These are phyloP conservation scores for Hypomecis punctinalis DNA, from an alignment of 2,888 invertebrate genomes.

Conservation along the genomic window DNA sequence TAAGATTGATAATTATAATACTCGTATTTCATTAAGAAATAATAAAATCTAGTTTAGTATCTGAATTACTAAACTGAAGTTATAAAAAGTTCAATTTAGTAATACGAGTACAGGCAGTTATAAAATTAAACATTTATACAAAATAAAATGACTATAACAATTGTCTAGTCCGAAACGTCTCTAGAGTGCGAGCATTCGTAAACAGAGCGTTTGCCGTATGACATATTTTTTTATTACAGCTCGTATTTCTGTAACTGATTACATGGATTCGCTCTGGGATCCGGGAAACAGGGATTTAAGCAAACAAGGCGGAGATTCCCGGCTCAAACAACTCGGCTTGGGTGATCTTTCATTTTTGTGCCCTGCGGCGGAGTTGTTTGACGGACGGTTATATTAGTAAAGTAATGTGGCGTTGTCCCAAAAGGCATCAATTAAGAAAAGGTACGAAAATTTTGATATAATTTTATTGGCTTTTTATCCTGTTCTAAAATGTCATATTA, in stretches of 20 bases:
- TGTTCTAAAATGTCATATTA: too few relatives aligned
- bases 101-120: background rate
- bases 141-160: constrained; percentile 12
- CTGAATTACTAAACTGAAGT: too few relatives aligned
- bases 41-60: too few relatives aligned
- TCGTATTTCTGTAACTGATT: constrained; percentile 53
- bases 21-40: too few relatives aligned
- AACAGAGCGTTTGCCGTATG: constrained; percentile 37
- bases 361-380: constrained; percentile 24
- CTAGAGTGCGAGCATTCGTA: constrained; percentile 24
- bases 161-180: constrained; percentile 11
- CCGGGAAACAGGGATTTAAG: constrained; percentile 47
- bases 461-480: too few relatives aligned
- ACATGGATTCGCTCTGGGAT: constrained; percentile 49
- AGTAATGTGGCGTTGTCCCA: too few relatives aligned
- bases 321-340: constrained; percentile 43
- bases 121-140: too few relatives aligned
- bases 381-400: constrained; percentile 9
- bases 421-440: too few relatives aligned
- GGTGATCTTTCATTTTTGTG: constrained; percentile 54
- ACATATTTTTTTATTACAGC: constrained; percentile 47
- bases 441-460: too few relatives aligned
- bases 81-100: background rate
- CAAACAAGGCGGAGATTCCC: constrained; percentile 50
- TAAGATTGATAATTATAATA: too few relatives aligned